Conservation (phyloP, 2,113 vertebrate species). For the Galbula dea region DNA sequence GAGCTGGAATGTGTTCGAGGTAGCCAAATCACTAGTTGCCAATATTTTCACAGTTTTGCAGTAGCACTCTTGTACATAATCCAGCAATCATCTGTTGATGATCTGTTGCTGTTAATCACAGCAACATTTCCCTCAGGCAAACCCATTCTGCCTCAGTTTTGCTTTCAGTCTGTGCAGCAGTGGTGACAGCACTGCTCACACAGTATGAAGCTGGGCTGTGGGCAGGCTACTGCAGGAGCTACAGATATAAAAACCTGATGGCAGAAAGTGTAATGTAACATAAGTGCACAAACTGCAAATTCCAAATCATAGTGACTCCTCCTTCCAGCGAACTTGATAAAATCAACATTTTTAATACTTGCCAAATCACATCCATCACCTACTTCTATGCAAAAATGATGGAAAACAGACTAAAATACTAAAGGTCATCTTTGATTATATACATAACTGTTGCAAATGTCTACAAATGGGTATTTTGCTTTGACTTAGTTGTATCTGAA, state of each 20-base stretch:
- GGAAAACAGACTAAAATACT: not conserved
- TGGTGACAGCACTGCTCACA: accelerated
- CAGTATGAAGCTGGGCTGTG: accelerated
- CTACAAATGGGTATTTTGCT: not conserved
- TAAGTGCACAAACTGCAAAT: accelerated
- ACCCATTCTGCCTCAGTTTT: accelerated
- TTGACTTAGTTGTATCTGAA: not conserved
- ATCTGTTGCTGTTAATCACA: too few relatives aligned
- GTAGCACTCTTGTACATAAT: not conserved
- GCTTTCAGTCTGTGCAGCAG: not conserved
- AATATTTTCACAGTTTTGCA: not conserved
- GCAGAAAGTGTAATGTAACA: accelerated
- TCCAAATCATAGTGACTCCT: accelerated
- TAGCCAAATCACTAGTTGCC: not conserved
- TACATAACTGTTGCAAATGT: not conserved
- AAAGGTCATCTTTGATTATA: not conserved
- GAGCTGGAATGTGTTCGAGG: accelerated
- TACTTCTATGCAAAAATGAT: not conserved
- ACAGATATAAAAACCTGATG: accelerated
- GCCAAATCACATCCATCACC: not conserved
- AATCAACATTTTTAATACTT: not conserved
- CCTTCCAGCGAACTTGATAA: not conserved
- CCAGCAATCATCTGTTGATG: accelerated
- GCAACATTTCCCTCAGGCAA: accelerated
- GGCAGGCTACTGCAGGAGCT: accelerated